Evolutionary conservation across 2,113 vertebrate genomes (phyloP).

Genomic region (Petroica traversi): DNA sequence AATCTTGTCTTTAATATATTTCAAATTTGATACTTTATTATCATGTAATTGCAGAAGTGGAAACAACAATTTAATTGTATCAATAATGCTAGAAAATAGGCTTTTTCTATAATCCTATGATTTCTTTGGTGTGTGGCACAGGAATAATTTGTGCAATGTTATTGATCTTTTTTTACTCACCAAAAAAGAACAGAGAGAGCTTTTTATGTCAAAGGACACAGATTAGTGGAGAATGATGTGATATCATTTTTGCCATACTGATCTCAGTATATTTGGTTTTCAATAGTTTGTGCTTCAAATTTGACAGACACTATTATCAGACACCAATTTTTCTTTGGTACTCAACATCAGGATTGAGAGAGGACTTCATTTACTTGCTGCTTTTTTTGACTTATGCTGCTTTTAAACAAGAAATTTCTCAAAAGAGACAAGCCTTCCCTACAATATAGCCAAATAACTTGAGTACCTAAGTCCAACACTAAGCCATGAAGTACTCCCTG

Average conservation of each 20-base stretch:
- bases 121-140: not conserved
- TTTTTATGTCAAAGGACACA: not conserved
- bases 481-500: not conserved
- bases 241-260: not conserved
- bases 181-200: not conserved
- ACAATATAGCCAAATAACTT: not conserved
- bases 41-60: not conserved
- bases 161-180: not conserved
- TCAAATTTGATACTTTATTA: not conserved
- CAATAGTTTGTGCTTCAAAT: conserved; percentile 51
- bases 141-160: not conserved
- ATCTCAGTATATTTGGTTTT: conserved; percentile 40
- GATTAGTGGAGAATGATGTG: not conserved
- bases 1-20: not conserved
- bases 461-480: not conserved
- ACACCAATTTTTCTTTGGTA: conserved; percentile 18
- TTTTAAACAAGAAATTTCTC: not conserved
- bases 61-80: not conserved
- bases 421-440: not conserved
- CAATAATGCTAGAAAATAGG: not conserved
- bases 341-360: not conserved
- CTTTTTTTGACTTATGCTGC: not conserved
- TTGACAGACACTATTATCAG: conserved; percentile 32
- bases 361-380: not conserved
- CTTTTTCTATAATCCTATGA: not conserved